phyloP scores from a whole-genome alignment of 2,888 invertebrate species.

The Perizoma flavofasciatum region DNA sequence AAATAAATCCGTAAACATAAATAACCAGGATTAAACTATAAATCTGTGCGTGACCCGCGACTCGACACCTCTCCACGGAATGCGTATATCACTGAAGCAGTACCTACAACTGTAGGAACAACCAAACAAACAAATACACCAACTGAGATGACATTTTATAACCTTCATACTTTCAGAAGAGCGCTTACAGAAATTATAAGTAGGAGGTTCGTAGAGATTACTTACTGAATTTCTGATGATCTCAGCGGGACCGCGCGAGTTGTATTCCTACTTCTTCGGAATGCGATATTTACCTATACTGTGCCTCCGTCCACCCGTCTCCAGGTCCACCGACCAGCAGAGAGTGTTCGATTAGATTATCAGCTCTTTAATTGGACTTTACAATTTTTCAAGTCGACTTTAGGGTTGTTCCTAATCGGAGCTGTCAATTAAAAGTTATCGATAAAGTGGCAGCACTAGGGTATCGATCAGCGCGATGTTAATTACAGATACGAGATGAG shows the following conservation, averaged over 20 bases:
- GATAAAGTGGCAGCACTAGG: constrained; percentile 43
- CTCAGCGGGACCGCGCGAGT: too few relatives aligned
- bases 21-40: constrained; percentile 30
- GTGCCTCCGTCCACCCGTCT: neutral
- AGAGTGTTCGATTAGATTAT: constrained; percentile 36
- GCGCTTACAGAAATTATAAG: too few relatives aligned
- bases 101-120: neutral
- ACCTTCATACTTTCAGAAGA: too few relatives aligned
- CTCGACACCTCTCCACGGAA: neutral
- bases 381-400: constrained; percentile 37
- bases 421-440: constrained; percentile 57
- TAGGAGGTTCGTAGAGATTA: too few relatives aligned
- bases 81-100: neutral
- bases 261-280: too few relatives aligned
- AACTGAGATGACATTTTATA: too few relatives aligned
- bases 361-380: constrained; percentile 41
- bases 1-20: constrained; percentile 27
- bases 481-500: constrained; percentile 62
- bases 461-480: constrained; percentile 66
- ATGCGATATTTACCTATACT: neutral
- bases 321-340: constrained; percentile 5
- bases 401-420: constrained; percentile 49
- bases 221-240: too few relatives aligned
- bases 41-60: constrained; percentile 25
- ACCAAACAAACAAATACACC: too few relatives aligned